Percentiles rank a stretch among this genome's conserved stretches.
Conservation (phyloP, 2,113 vertebrate species). For the Colaptes auratus region DNA sequence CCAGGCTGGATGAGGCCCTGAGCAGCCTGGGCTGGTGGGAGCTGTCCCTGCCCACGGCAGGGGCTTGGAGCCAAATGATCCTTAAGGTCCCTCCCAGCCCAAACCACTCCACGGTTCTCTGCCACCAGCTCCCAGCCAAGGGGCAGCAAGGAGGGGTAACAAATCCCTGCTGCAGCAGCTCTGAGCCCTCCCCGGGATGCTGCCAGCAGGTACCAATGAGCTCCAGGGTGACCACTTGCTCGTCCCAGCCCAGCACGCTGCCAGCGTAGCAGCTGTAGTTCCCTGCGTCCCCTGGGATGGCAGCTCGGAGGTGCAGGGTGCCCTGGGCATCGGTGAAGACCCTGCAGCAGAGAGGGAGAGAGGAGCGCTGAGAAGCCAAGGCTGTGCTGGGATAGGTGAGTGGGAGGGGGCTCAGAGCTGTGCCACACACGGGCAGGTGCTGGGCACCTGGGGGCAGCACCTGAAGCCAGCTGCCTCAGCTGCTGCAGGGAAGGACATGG, state of each 20-base stretch:
- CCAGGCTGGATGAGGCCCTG: too few relatives aligned
- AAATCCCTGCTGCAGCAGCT: not conserved
- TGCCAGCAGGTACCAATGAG: slow-evolving; percentile 46
- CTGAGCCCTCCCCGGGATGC: not conserved
- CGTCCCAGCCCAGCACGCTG: slow-evolving; percentile 82
- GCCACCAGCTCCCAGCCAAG: not conserved
- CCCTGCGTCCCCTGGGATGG: slow-evolving; percentile 88
- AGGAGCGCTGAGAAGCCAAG: not conserved
- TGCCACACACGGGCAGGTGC: not conserved
- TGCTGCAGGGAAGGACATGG: not conserved
- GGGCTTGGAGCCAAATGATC: too few relatives aligned
- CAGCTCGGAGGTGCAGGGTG: slow-evolving; percentile 79
- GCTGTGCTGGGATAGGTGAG: not conserved
- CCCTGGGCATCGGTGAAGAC: slow-evolving; percentile 74
- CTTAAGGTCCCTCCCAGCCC: too few relatives aligned
- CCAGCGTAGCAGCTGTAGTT: slow-evolving; percentile 88
- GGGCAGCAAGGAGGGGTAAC: not conserved
- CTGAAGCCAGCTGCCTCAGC: not conserved
- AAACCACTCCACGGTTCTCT: too few relatives aligned
- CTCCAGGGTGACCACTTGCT: slow-evolving; percentile 58
- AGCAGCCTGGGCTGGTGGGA: too few relatives aligned
- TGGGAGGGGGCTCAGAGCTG: not conserved
- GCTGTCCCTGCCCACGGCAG: too few relatives aligned
- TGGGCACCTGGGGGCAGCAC: not conserved
- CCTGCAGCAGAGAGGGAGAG: slow-evolving; percentile 36